Percentiles rank a stretch among this genome's conserved stretches.
phyloP scores from a whole-genome alignment of 2,888 invertebrate genomes.

The Fragum whitleyi region DNA sequence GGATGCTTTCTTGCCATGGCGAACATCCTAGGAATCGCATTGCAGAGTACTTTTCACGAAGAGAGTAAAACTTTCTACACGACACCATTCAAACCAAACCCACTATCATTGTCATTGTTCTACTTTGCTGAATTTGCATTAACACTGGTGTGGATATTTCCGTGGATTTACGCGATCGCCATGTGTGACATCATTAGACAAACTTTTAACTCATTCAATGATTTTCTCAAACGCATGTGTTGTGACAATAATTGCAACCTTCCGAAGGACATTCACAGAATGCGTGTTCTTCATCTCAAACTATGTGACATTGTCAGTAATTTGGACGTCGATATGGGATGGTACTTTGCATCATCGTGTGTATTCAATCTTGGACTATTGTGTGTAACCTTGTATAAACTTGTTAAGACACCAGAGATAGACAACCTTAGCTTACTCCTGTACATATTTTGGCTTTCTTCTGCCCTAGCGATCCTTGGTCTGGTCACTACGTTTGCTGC shows the following conservation, averaged over 20 bases:
- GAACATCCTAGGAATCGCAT: neutral
- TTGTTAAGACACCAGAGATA: neutral
- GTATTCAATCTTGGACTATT: neutral
- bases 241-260: neutral
- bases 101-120: neutral
- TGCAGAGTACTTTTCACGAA: neutral
- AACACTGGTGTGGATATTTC: slow-evolving; percentile 8
- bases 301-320: slow-evolving; percentile 15
- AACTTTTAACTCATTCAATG: neutral
- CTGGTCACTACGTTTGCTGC: slow-evolving; percentile 22
- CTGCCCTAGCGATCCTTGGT: neutral
- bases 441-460: neutral
- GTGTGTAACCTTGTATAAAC: slow-evolving; percentile 18
- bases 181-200: neutral
- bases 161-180: neutral
- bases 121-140: neutral
- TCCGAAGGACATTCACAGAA: neutral
- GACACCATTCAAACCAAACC: neutral
- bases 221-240: neutral
- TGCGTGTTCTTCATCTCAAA: slow-evolving; percentile 1
- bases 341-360: slow-evolving; percentile 10
- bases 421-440: neutral
- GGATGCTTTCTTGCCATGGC: neutral
- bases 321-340: slow-evolving; percentile 15
- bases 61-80: neutral